Evolutionary conservation across 1,140 invertebrate species (phyloP).

Genomic region (Drosophila lacteicornis): DNA sequence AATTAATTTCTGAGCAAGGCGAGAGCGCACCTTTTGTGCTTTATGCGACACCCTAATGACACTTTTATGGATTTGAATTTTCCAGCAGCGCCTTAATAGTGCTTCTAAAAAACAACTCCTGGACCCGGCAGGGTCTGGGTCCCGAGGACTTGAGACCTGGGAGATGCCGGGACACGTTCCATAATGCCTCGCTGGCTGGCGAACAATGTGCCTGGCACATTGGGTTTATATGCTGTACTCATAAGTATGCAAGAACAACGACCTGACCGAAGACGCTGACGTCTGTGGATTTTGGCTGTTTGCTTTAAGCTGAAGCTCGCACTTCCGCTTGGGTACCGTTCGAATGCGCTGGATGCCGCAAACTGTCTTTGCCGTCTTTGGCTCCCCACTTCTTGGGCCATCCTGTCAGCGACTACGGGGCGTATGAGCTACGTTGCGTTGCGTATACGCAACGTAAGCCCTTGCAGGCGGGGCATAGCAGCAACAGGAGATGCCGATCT

Average conservation of each 20-base stretch:
- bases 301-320: slow-evolving; percentile 21
- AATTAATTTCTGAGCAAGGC: slow-evolving; percentile 60
- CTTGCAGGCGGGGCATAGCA: slow-evolving; percentile 72
- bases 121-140: not conserved
- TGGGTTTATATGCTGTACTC: slow-evolving; percentile 11
- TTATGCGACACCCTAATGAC: slow-evolving; percentile 61
- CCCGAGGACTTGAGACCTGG: not conserved
- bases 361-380: slow-evolving; percentile 49
- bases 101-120: slow-evolving; percentile 15
- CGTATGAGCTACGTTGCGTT: slow-evolving; percentile 44
- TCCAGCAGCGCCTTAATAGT: slow-evolving; percentile 33
- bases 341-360: slow-evolving; percentile 48
- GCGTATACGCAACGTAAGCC: slow-evolving; percentile 56
- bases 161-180: slow-evolving; percentile 43
- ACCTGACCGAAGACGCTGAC: slow-evolving; percentile 14
- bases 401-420: slow-evolving; percentile 12
- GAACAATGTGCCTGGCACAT: slow-evolving; percentile 18
- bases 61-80: slow-evolving; percentile 63
- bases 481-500: slow-evolving; percentile 3
- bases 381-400: slow-evolving; percentile 3
- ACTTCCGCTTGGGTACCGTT: slow-evolving; percentile 64
- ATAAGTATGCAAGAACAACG: slow-evolving; percentile 18
- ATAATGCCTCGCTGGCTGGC: slow-evolving; percentile 22
- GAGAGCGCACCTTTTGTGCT: slow-evolving; percentile 48
- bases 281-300: slow-evolving; percentile 33